These are phyloP conservation scores for Nemopilema nomurai DNA, from an alignment of 30 jellyfish, hydroid and myxozoan genomes.

Conservation along the genomic window DNA sequence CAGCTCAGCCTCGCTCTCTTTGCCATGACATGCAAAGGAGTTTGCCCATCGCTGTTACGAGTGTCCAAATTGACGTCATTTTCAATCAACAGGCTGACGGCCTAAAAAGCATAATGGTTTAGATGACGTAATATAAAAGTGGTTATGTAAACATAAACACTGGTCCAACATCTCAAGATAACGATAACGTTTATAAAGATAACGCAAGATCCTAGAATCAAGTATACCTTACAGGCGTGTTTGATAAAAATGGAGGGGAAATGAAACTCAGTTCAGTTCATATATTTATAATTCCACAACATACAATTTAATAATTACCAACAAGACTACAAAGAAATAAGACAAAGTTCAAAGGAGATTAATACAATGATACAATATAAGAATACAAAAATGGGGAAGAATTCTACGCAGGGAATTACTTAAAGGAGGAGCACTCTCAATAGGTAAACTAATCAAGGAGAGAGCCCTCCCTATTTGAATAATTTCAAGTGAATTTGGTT, in stretches of 20 bases:
- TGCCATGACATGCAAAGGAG: constrained; percentile 87
- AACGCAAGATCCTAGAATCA: no score
- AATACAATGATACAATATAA: not conserved
- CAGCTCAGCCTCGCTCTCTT: constrained; percentile 70
- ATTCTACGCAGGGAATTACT: not conserved
- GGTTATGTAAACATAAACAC: no score
- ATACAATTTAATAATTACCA: not conserved
- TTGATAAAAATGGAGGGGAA: not conserved
- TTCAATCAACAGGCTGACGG: constrained; percentile 64
- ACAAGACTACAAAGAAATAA: not conserved
- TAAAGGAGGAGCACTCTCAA: not conserved
- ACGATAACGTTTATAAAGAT: no score
- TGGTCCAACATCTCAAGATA: no score
- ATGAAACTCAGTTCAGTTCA: no score
- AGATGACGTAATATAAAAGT: not conserved
- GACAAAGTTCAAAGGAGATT: not conserved
- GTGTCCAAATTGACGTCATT: constrained; percentile 65
- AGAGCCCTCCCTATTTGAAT: not conserved
- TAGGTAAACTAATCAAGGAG: not conserved
- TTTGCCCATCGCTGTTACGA: constrained; percentile 56
- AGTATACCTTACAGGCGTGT: no score
- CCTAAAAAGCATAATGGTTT: constrained; percentile 19
- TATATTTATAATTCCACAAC: not conserved
- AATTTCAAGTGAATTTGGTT: not conserved
- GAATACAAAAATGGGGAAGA: not conserved